Percentiles rank a stretch among this genome's conserved stretches.
These are phyloP conservation scores for Ptychodera flava DNA, from an alignment of 35 echinoderm and acorn worm species.

Conservation along the genomic window DNA sequence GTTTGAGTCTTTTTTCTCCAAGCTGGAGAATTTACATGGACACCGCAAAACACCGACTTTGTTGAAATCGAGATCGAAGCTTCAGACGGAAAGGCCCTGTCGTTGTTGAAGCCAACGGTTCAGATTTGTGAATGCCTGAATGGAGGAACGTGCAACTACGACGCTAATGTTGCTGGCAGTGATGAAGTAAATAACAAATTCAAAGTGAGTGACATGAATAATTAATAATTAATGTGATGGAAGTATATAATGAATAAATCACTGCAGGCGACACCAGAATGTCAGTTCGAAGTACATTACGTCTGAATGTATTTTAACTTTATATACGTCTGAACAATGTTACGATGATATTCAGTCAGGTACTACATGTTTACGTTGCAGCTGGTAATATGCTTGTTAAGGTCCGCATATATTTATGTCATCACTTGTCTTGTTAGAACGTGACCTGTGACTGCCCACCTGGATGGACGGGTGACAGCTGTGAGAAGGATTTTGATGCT, in stretches of 20 bases:
- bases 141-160: conserved; percentile 20
- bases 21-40: conserved; percentile 34
- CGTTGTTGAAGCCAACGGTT: background rate
- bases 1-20: too few relatives aligned
- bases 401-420: too few relatives aligned
- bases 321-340: too few relatives aligned
- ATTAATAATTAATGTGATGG: too few relatives aligned
- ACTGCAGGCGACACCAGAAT: too few relatives aligned
- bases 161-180: background rate
- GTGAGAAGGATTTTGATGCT: conserved; percentile 37
- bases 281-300: too few relatives aligned
- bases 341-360: too few relatives aligned
- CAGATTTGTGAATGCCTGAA: conserved; percentile 22
- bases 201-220: conserved; percentile 10
- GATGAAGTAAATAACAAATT: conserved; percentile 3
- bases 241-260: too few relatives aligned
- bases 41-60: conserved; percentile 4
- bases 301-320: too few relatives aligned
- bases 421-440: conserved; percentile 9
- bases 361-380: too few relatives aligned
- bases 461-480: conserved; percentile 27
- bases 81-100: conserved; percentile 3
- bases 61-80: background rate
- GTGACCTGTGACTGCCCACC: conserved; percentile 35
- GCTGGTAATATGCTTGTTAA: too few relatives aligned